Conservation (phyloP, 2,888 invertebrate species). For the Cistogaster globosa region DNA sequence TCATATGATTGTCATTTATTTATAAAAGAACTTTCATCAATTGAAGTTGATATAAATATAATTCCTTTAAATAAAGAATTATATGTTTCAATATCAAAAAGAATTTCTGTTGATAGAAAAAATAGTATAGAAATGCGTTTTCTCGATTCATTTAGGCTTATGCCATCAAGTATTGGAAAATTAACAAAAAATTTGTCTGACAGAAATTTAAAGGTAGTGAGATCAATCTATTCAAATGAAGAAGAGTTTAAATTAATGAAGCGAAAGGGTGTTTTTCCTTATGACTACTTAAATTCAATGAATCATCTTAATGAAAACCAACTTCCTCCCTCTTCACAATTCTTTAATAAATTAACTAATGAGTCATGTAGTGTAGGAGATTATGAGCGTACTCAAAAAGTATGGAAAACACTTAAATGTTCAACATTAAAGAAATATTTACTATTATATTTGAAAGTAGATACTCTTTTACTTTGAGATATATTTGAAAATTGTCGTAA, state of each 20-base stretch:
- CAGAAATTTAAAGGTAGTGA: not conserved
- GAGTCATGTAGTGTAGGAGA: constrained; percentile 36
- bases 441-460: not conserved
- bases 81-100: not conserved
- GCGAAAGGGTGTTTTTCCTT: constrained; percentile 4
- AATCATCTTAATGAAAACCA: constrained; percentile 10
- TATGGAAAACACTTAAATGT: too few relatives aligned
- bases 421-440: not conserved
- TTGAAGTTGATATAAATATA: constrained; percentile 9
- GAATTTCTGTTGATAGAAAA: constrained; percentile 12
- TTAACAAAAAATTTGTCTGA: constrained; percentile 3
- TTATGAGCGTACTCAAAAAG: not conserved
- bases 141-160: constrained; percentile 36
- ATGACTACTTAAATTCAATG: constrained; percentile 12
- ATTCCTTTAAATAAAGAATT: too few relatives aligned
- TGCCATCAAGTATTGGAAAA: constrained; percentile 10
- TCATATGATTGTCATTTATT: constrained; percentile 33
- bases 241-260: constrained; percentile 11
- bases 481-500: constrained; percentile 8
- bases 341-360: constrained; percentile 72
- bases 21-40: not conserved
- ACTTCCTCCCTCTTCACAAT: constrained; percentile 30
- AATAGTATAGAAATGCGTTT: constrained; percentile 23
- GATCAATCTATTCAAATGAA: not conserved
- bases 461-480: too few relatives aligned